These are phyloP conservation scores for Episyrphus balteatus DNA, from an alignment of 1,140 invertebrate genomes.

Conservation along the genomic window DNA sequence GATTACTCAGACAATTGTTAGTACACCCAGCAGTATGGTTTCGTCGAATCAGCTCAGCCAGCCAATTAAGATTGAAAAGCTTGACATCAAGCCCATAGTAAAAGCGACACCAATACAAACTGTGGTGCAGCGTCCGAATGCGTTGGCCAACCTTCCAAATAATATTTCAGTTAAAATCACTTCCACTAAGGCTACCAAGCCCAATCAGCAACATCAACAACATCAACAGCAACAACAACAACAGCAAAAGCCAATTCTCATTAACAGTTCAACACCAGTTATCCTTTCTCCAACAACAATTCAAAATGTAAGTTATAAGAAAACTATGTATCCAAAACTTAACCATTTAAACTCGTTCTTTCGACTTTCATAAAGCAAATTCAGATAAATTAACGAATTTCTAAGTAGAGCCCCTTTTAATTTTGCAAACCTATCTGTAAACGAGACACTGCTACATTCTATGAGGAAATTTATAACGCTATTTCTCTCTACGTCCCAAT, in stretches of 20 bases:
- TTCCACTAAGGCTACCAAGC: slow-evolving; percentile 22
- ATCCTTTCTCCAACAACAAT: slow-evolving; percentile 27
- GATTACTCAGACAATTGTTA: slow-evolving; percentile 8
- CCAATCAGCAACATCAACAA: slow-evolving; percentile 14
- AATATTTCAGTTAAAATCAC: slow-evolving; percentile 35
- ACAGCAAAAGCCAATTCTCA: slow-evolving; percentile 27
- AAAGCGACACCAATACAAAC: slow-evolving; percentile 9
- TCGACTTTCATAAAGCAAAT: no score
- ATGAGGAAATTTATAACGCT: no score
- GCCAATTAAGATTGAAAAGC: slow-evolving; percentile 31
- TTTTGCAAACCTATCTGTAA: no score
- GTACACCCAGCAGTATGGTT: background rate
- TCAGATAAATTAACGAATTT: no score
- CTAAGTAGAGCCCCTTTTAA: no score
- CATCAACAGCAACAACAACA: slow-evolving; percentile 17
- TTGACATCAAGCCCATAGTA: slow-evolving; percentile 29
- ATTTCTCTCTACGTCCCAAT: no score
- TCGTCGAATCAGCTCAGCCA: no score
- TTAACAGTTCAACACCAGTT: slow-evolving; percentile 33
- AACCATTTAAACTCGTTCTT: background rate
- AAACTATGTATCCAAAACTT: background rate
- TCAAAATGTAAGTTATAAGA: slow-evolving; percentile 20
- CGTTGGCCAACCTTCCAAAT: slow-evolving; percentile 30
- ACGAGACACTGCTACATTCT: no score
- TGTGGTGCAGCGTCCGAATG: slow-evolving; percentile 21